These are phyloP conservation scores for Clistopyga incitator DNA, from an alignment of 2,888 invertebrate genomes.

Conservation along the genomic window DNA sequence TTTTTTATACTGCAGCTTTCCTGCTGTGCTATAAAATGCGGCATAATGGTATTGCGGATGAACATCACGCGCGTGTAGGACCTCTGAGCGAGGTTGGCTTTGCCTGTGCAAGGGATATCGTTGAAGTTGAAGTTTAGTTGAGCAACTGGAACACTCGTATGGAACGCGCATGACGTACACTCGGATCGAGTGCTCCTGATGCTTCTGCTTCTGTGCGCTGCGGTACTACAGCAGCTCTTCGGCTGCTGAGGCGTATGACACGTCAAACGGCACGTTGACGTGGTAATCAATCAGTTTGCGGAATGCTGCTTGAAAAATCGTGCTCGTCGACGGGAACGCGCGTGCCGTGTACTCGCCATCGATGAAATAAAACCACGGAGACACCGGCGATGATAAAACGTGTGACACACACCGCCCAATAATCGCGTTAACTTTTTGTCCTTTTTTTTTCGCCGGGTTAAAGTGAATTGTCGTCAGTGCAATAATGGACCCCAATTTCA, in stretches of 20 bases:
- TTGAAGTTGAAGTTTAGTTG: constrained; percentile 58
- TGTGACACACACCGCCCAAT: neutral
- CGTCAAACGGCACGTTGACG: constrained; percentile 59
- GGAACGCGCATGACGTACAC: constrained; percentile 9
- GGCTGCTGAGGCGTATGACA: constrained; percentile 44
- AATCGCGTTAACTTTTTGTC: neutral
- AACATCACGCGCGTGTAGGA: neutral
- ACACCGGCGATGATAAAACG: neutral
- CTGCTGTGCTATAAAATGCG: neutral
- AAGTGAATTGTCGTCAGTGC: neutral
- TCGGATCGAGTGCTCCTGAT: constrained; percentile 28
- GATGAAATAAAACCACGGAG: constrained; percentile 11
- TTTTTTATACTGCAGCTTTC: neutral
- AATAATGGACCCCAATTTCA: no score
- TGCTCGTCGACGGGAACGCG: neutral
- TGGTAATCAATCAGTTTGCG: constrained; percentile 61
- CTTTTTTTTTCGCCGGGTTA: neutral
- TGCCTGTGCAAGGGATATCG: constrained; percentile 23
- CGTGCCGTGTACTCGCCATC: constrained; percentile 14
- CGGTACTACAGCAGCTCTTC: neutral
- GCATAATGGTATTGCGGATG: neutral
- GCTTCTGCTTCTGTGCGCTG: constrained; percentile 29
- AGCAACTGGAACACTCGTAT: constrained; percentile 36
- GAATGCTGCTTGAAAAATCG: constrained; percentile 55
- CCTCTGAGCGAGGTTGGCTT: neutral